phyloP scores from a whole-genome alignment of 2,888 invertebrate genomes.

The Andricus quercusramuli region DNA sequence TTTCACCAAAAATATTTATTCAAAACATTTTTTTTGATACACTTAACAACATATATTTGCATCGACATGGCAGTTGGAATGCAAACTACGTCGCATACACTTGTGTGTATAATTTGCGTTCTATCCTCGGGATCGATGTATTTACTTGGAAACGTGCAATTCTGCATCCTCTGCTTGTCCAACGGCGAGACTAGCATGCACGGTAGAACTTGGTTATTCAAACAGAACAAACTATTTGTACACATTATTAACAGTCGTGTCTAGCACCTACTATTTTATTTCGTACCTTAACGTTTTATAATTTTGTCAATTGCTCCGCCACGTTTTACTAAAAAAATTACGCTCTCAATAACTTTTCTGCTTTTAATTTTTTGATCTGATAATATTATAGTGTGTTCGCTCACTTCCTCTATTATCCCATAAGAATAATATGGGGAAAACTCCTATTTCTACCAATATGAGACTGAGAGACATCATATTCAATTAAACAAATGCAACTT shows the following conservation, averaged over 20 bases:
- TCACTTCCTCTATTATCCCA: too few relatives aligned
- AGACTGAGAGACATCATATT: too few relatives aligned
- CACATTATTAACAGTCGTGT: not conserved
- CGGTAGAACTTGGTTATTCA: not conserved
- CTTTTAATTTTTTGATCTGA: too few relatives aligned
- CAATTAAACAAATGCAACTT: too few relatives aligned
- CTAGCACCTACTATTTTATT: not conserved
- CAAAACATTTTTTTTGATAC: not conserved
- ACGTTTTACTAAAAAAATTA: not conserved
- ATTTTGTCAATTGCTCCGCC: fast-evolving
- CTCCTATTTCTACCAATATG: too few relatives aligned
- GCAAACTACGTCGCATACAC: not conserved
- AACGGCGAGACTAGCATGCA: not conserved
- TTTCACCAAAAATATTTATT: not conserved
- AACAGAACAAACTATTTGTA: not conserved
- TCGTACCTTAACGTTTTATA: not conserved
- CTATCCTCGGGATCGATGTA: not conserved
- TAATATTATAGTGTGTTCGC: too few relatives aligned
- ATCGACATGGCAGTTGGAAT: not conserved
- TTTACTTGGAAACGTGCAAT: conserved; percentile 11
- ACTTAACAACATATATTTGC: not conserved
- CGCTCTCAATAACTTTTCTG: too few relatives aligned
- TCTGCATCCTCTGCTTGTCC: conserved; percentile 2
- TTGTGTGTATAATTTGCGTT: not conserved
- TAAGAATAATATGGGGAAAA: too few relatives aligned